Evolutionary conservation across 1,140 invertebrate species (phyloP).

Genomic region (Drosophila kepulauana): DNA sequence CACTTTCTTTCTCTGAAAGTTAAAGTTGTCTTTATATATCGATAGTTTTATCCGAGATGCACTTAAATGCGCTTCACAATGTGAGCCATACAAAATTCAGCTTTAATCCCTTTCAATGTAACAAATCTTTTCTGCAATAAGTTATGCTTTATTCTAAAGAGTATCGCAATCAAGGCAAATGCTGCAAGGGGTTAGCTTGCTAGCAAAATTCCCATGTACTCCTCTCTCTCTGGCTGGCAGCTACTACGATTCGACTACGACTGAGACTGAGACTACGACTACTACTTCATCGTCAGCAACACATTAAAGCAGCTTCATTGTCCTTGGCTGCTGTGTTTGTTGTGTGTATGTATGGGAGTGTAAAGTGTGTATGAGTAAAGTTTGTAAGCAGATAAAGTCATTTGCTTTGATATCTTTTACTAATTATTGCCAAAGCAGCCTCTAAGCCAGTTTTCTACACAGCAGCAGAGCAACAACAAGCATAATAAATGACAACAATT

Average conservation of each 20-base stretch:
- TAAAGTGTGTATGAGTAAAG: conserved; percentile 50
- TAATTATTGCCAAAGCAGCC: conserved; percentile 77
- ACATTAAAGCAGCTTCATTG: conserved; percentile 73
- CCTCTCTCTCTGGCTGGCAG: neutral
- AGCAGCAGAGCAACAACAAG: conserved; percentile 52
- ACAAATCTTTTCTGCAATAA: neutral
- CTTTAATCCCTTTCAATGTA: neutral
- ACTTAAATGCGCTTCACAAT: too few species aligned
- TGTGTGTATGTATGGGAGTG: conserved; percentile 30
- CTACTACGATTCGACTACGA: too few species aligned
- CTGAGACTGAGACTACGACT: neutral
- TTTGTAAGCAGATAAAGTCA: conserved; percentile 81
- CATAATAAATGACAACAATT: conserved; percentile 81
- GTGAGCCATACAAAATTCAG: too few species aligned
- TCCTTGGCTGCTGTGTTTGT: conserved; percentile 50
- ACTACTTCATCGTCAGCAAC: conserved; percentile 52
- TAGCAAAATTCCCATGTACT: conserved; percentile 24
- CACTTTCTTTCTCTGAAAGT: too few species aligned
- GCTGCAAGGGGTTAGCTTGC: conserved; percentile 16
- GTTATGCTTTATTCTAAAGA: neutral
- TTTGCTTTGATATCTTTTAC: conserved; percentile 82
- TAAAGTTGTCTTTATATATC: too few species aligned
- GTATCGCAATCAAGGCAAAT: conserved; percentile 38
- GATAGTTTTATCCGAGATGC: too few species aligned
- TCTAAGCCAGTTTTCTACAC: conserved; percentile 67